Evolutionary conservation across 1,140 invertebrate genomes (phyloP).

Genomic region (Aphelinus certus): DNA sequence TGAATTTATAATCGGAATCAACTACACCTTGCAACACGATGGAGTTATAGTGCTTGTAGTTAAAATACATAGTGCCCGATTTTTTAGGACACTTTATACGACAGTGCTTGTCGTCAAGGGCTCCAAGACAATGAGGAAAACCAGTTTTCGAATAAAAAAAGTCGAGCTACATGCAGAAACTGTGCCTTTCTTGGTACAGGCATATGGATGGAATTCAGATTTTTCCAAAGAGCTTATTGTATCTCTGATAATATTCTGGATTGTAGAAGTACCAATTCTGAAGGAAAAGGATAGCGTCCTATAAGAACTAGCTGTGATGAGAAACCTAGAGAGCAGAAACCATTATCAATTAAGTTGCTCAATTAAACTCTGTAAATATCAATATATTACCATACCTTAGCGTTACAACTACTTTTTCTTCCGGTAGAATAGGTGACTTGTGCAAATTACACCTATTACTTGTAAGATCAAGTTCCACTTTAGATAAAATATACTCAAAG

Average conservation of each 20-base stretch:
- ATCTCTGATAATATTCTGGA: not conserved
- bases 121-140: no score
- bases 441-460: not conserved
- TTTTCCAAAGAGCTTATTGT: not conserved
- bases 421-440: not conserved
- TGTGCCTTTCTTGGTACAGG: not conserved
- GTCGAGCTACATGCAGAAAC: no score
- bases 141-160: not conserved
- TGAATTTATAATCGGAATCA: constrained; percentile 64
- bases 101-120: constrained; percentile 61
- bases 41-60: constrained; percentile 63
- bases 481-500: not conserved
- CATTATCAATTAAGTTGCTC: no score
- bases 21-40: constrained; percentile 64
- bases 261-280: not conserved
- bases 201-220: not conserved
- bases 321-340: not conserved
- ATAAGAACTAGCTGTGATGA: not conserved
- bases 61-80: constrained; percentile 56
- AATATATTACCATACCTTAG: not conserved
- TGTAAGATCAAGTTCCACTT: not conserved
- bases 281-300: not conserved
- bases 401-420: not conserved
- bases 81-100: constrained; percentile 52
- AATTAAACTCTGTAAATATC: no score